Evolutionary conservation across 2,797 vertebrate genomes (phyloP), one percentile per base, ranked within the genome.

Genomic region (Xyrichtys novacula): DNA sequence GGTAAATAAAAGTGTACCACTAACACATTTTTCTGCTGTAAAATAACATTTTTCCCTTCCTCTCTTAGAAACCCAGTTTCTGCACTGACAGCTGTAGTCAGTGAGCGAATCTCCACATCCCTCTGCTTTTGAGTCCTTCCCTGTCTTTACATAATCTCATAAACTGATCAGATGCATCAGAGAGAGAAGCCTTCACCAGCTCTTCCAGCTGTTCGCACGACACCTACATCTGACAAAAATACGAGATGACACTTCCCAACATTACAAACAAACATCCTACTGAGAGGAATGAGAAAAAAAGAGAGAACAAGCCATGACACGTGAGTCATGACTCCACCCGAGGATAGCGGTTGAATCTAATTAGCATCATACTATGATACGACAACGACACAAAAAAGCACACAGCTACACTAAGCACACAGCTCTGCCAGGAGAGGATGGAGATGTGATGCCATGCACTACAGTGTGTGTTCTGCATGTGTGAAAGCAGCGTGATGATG

Each of bases 381-480:
- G 56, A 71, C 66, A 64, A 32, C 17, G 17, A 72, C 66, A 80
- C 80, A 89, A 65, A 83, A n/a, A 43, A 83, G 43, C 82, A 82
- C 46, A 58, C 26, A 75, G 58, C 74, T 70, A 74, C 59, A 65
- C 73, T 71, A 66, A 43, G 65, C 70, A 79, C 73, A 85, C 32
- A 86, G 79, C 74, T 77, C 56, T 74, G 40, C 70, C 59, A 55
- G 60, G 71, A 31, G 36, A 78, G 50, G 62, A 84, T 76, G 72
- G 29, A 40, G 56, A 79, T 59, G 38, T 73, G 57, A 38, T 44
- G 69, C 79, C 86, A 88, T 87, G 85, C 90, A 85, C 65, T 84
- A 74, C 20, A 43, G 40, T 54, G 52, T 57, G 46, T 71, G 47
- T 58, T 63, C 52, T 65, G 74, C 23, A 56, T 52, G 47, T 69